phyloP scores from a whole-genome alignment of 1,140 invertebrate genomes.

The Drosophila lacteicornis region DNA sequence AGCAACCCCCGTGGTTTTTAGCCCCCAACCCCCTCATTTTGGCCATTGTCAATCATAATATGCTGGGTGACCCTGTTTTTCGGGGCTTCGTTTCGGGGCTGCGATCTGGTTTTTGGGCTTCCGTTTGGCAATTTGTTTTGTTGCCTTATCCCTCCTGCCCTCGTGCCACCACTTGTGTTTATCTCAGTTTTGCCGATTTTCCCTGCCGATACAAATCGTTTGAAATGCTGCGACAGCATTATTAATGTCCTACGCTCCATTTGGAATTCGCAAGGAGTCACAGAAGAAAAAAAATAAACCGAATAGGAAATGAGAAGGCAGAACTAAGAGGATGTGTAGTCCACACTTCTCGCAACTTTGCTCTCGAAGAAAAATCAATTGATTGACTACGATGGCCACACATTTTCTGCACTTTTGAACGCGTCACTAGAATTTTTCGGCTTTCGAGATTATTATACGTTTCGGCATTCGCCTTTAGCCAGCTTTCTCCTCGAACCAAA shows the following conservation, averaged over 20 bases:
- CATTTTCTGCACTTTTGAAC: conserved; percentile 78
- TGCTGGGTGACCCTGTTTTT: conserved; percentile 34
- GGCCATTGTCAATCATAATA: conserved; percentile 65
- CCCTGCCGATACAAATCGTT: conserved; percentile 17
- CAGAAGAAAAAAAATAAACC: neutral
- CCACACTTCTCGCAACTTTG: conserved; percentile 5
- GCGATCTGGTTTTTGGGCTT: conserved; percentile 46
- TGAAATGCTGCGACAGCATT: conserved; percentile 39
- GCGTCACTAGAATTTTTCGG: conserved; percentile 67
- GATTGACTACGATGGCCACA: conserved; percentile 68
- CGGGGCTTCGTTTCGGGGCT: conserved; percentile 31
- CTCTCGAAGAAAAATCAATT: conserved; percentile 70
- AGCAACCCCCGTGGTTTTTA: conserved; percentile 27
- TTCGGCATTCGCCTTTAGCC: conserved; percentile 24
- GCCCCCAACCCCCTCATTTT: neutral
- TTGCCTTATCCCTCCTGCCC: neutral
- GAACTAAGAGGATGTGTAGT: neutral
- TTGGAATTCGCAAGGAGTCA: conserved; percentile 15
- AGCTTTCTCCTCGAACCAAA: conserved; percentile 29
- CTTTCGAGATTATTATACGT: conserved; percentile 45
- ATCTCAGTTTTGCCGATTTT: conserved; percentile 49
- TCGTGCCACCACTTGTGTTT: conserved; percentile 20
- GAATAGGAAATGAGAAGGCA: neutral
- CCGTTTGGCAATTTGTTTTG: conserved; percentile 66
- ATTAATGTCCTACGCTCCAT: conserved; percentile 47